A percentile compares a stretch with the other conserved stretches of the same genome.
Conservation (phyloP, 2,888 invertebrate species). For the Enchytraeus crypticus region DNA sequence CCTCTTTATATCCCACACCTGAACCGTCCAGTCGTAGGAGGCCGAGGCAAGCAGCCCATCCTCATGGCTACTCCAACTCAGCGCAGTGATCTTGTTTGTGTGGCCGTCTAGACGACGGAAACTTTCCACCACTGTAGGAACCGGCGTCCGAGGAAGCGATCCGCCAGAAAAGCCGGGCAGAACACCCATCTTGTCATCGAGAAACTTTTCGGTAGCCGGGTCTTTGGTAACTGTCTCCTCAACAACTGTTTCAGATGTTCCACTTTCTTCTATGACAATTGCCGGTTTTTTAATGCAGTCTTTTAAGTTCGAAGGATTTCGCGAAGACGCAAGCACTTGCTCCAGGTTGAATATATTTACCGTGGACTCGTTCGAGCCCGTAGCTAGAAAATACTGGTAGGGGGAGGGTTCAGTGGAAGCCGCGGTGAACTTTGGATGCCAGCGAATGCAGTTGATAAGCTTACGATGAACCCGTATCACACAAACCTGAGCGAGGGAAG, state of each 20-base stretch:
- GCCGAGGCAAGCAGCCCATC: constrained; percentile 61
- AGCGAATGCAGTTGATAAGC: constrained; percentile 59
- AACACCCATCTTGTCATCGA: neutral
- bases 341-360: constrained; percentile 53
- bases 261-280: no score
- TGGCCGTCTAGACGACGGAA: constrained; percentile 51
- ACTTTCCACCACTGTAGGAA: constrained; percentile 29
- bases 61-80: constrained; percentile 64
- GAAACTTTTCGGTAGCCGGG: neutral
- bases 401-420: constrained; percentile 52
- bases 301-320: no score
- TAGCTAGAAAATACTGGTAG: constrained; percentile 59
- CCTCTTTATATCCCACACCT: constrained; percentile 55
- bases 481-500: constrained; percentile 41
- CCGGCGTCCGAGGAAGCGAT: neutral
- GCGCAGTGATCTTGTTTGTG: constrained; percentile 53
- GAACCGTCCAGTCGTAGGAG: constrained; percentile 62
- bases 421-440: constrained; percentile 65
- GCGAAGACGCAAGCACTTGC: constrained; percentile 22
- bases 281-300: no score
- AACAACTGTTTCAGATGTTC: neutral
- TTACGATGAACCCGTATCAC: constrained; percentile 56
- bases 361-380: constrained; percentile 54
- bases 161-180: neutral
- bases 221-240: neutral